Base-by-base conservation (phyloP, 2,797 vertebrate genomes). In the Ctenopoma kingsleyae region DNA sequence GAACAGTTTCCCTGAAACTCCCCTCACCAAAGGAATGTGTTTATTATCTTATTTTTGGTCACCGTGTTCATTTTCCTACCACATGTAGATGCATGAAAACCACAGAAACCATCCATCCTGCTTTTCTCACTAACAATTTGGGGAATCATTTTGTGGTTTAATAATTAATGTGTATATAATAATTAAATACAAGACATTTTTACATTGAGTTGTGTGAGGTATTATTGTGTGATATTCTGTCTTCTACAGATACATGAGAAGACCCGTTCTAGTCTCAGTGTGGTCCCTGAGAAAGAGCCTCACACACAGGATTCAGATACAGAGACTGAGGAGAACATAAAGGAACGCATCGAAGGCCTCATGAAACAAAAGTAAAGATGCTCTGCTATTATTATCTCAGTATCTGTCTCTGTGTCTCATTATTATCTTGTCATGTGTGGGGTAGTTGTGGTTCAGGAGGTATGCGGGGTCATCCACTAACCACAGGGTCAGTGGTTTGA, bases 301-400 rank as follows among this genome's bases (percentile, higher is more conserved):
- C 17, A n/a, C 5, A 44, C 43, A 9, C 73, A 95, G 0, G 93
- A 94, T 49, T 94, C 94, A 0, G 95, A 96, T 36, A 89, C 93
- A 0, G 96, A 97, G 72, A 90, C 93, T 16, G 95, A 95, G 86
- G 94, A 96, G 86, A 96, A 95, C 67, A 93, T 99, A 85, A 89
- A 99, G 0, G 96, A 97, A 36, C 94, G 95, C 47, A 96, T 99
- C 74, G 96, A 98, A 88, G 98, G 96, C 27, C 97, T 99, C 85
- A 98, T 99, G 84, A 96, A 98, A 86, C 97, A 99, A 70, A 99
- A 98, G 98, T 98, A 90, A 93, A 94, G 84, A 47, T 0, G 25
- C 4, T 11, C 47, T 44, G n/a, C 30, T 8, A 8, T 32, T 16
- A 1, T 20, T 10, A 1, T 38, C 2, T 54, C 17, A 55, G 3